These are phyloP conservation scores for Myotis daubentonii DNA, from an alignment of 2,797 vertebrate species.

Conservation along the genomic window DNA sequence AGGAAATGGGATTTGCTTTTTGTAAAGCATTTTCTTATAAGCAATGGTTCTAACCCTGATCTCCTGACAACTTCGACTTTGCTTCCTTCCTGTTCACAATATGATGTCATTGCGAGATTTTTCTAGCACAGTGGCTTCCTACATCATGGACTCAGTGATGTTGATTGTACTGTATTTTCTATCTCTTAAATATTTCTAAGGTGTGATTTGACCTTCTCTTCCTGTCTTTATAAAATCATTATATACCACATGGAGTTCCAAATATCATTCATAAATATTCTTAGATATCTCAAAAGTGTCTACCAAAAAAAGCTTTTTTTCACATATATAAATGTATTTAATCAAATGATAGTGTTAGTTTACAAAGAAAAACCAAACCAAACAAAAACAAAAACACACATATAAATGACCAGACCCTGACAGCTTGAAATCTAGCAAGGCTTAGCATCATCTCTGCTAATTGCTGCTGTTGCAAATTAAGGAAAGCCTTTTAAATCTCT, in stretches of 20 bases:
- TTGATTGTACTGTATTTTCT: not conserved
- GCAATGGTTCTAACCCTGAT: not conserved
- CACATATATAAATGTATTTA: slow-evolving; percentile 52
- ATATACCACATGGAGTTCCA: not conserved
- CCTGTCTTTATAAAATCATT: not conserved
- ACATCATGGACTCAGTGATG: not conserved
- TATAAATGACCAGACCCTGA: slow-evolving; percentile 77
- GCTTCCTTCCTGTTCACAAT: not conserved
- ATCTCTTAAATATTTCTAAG: not conserved
- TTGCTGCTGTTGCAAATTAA: slow-evolving; percentile 86
- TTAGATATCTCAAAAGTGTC: not conserved
- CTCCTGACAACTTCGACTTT: not conserved
- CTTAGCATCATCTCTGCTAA: slow-evolving; percentile 84
- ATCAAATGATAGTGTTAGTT: slow-evolving; percentile 69
- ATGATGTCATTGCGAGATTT: not conserved
- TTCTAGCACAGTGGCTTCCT: not conserved
- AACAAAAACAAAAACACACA: not conserved
- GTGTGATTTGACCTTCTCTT: not conserved
- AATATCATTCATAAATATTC: not conserved
- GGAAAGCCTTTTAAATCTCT: slow-evolving; percentile 84
- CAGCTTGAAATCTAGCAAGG: slow-evolving; percentile 81
- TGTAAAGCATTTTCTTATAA: not conserved
- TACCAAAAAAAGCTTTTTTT: not conserved
- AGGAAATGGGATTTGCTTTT: not conserved
- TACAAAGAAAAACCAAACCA: slow-evolving; percentile 56